phyloP scores from a whole-genome alignment of 1,140 invertebrate genomes.

The Heliconius himera region DNA sequence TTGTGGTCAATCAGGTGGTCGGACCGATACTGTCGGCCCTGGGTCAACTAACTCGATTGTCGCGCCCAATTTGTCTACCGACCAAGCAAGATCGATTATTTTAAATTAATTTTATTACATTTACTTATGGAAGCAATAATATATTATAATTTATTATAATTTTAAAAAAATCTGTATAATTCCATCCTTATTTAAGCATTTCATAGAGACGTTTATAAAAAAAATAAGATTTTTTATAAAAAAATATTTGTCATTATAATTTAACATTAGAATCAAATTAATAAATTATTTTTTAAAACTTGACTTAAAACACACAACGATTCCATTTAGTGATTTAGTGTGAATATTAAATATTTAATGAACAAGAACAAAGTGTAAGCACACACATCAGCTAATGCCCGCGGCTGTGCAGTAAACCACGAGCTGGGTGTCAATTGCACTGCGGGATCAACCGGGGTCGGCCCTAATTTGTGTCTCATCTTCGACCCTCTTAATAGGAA shows the following conservation, averaged over 20 bases:
- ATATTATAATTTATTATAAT: neutral
- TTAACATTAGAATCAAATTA: no score
- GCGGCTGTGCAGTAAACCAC: constrained; percentile 56
- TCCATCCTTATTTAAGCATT: neutral
- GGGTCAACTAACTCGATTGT: constrained; percentile 78
- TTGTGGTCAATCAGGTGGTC: constrained; percentile 52
- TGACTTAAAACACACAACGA: neutral
- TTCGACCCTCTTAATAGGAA: constrained; percentile 64
- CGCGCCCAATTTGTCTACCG: constrained; percentile 71
- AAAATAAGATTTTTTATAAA: no score
- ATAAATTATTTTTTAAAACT: no score
- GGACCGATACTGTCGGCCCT: constrained; percentile 56
- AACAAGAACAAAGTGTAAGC: neutral
- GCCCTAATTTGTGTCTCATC: constrained; percentile 59
- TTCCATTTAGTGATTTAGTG: neutral
- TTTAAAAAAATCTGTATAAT: no score
- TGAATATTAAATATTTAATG: constrained; percentile 7
- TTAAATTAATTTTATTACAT: constrained; percentile 41
- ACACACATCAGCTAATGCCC: constrained; percentile 53
- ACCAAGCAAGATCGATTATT: constrained; percentile 50
- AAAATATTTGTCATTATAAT: no score
- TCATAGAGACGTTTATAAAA: no score
- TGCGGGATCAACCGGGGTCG: constrained; percentile 64
- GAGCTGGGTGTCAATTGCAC: constrained; percentile 61
- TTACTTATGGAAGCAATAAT: neutral